Conservation (phyloP, 1,140 invertebrate species). For the Trachymyrmex cornetzi region DNA sequence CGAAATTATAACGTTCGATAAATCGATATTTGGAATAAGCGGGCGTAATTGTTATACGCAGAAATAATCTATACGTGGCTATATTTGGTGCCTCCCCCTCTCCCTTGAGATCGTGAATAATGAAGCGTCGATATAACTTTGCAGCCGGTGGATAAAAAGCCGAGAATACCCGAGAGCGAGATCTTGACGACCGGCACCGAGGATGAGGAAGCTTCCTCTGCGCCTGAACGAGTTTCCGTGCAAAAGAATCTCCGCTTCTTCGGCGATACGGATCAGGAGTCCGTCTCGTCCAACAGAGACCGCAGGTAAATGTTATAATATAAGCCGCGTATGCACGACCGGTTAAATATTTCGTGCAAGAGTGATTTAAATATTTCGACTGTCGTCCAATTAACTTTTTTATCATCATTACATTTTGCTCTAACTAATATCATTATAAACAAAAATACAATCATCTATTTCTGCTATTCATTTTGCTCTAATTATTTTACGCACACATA, state of each 20-base stretch:
- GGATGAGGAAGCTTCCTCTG: constrained; percentile 84
- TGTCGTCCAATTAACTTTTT: background rate
- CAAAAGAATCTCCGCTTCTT: constrained; percentile 92
- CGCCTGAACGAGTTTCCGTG: constrained; percentile 83
- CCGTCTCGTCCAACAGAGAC: constrained; percentile 86
- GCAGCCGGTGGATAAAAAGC: constrained; percentile 83
- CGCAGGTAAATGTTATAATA: constrained; percentile 78
- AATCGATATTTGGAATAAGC: constrained; percentile 62
- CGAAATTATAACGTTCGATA: constrained; percentile 57
- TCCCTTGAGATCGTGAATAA: constrained; percentile 54
- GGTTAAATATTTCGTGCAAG: constrained; percentile 19
- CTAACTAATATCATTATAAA: background rate
- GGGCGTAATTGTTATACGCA: constrained; percentile 58
- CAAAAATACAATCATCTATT: background rate
- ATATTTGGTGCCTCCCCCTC: constrained; percentile 17
- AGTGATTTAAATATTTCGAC: constrained; percentile 30
- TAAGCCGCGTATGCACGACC: constrained; percentile 13
- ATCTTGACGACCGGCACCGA: constrained; percentile 85
- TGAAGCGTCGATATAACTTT: constrained; percentile 69
- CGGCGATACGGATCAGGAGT: constrained; percentile 93
- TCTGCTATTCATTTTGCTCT: background rate
- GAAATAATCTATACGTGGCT: constrained; percentile 39
- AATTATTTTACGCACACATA: background rate
- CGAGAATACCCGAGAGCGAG: constrained; percentile 85
- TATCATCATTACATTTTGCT: background rate